Evolutionary conservation across 2,797 vertebrate species (phyloP).

Genomic region (Synaphobranchus kaupii): DNA sequence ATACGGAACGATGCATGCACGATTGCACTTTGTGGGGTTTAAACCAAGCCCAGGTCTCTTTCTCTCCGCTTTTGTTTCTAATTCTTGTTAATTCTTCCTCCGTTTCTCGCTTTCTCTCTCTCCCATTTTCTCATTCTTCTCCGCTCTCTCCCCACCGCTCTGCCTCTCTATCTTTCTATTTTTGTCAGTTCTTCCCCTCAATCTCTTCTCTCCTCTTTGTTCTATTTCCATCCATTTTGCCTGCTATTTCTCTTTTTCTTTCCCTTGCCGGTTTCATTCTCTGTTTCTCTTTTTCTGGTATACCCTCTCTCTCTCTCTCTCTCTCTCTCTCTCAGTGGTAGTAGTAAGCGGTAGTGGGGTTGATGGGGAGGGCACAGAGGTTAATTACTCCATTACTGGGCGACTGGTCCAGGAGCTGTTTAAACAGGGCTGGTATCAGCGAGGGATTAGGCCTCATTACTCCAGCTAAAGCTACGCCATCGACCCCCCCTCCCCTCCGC

Average conservation of each 20-base stretch:
- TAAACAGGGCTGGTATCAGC: constrained; percentile 85
- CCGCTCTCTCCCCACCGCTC: not conserved
- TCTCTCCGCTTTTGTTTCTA: not conserved
- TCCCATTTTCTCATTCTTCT: constrained; percentile 27
- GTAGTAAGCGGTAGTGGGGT: constrained; percentile 61
- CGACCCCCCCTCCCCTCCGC: constrained; percentile 81
- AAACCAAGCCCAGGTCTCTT: not conserved
- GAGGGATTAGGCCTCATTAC: constrained; percentile 98
- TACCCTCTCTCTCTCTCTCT: constrained; percentile 28
- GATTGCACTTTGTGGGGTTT: not conserved
- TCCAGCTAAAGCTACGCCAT: constrained; percentile 92
- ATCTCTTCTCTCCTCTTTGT: too few species aligned
- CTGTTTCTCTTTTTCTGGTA: not conserved
- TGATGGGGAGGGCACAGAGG: constrained; percentile 76
- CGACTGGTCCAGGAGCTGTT: constrained; percentile 86
- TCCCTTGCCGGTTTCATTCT: not conserved
- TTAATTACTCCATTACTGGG: constrained; percentile 99
- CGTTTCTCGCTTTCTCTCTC: constrained; percentile 33
- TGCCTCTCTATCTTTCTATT: not conserved
- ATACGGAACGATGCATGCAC: not conserved
- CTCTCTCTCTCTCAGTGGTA: constrained; percentile 48
- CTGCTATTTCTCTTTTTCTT: constrained; percentile 26
- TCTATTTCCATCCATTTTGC: not conserved
- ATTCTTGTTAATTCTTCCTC: constrained; percentile 39
- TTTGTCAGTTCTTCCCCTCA: not conserved